A percentile compares a stretch with the other conserved stretches of the same genome.
phyloP scores from a whole-genome alignment of 2,113 vertebrate genomes.

The Pipa parva region DNA sequence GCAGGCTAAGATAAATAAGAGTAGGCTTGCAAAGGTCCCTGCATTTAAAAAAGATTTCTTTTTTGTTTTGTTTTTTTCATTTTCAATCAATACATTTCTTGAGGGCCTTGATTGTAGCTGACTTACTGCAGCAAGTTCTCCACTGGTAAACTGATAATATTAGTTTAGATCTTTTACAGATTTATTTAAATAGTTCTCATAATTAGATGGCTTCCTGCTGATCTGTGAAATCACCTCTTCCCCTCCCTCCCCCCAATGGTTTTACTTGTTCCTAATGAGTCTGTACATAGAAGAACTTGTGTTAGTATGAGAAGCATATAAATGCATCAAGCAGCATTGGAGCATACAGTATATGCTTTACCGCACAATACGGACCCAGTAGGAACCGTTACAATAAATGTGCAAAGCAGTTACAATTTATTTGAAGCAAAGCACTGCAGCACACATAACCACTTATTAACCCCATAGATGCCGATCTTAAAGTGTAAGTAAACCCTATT shows the following conservation, averaged over 20 bases:
- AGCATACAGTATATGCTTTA: too few species aligned
- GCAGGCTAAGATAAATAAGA: slow-evolving; percentile 23
- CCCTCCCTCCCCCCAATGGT: background rate
- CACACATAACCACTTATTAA: too few species aligned
- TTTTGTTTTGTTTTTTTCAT: background rate
- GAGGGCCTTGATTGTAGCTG: background rate
- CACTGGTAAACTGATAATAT: slow-evolving; percentile 1
- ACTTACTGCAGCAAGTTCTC: background rate
- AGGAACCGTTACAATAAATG: too few species aligned
- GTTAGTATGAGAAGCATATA: too few species aligned
- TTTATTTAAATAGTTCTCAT: background rate
- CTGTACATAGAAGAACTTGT: too few species aligned
- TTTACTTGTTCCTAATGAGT: too few species aligned
- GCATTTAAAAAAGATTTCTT: background rate
- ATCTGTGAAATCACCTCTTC: background rate
- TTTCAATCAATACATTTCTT: background rate
- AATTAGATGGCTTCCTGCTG: background rate
- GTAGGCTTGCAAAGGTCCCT: background rate
- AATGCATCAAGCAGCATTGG: too few species aligned
- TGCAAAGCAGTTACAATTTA: too few species aligned
- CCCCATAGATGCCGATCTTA: too few species aligned
- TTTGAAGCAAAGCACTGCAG: too few species aligned
- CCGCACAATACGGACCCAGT: too few species aligned
- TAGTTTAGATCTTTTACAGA: background rate
- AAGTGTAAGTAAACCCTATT: too few species aligned